A percentile compares a stretch with the other conserved stretches of the same genome.
Evolutionary conservation across 2,113 vertebrate species (phyloP).

Genomic region (Piaya cayana): DNA sequence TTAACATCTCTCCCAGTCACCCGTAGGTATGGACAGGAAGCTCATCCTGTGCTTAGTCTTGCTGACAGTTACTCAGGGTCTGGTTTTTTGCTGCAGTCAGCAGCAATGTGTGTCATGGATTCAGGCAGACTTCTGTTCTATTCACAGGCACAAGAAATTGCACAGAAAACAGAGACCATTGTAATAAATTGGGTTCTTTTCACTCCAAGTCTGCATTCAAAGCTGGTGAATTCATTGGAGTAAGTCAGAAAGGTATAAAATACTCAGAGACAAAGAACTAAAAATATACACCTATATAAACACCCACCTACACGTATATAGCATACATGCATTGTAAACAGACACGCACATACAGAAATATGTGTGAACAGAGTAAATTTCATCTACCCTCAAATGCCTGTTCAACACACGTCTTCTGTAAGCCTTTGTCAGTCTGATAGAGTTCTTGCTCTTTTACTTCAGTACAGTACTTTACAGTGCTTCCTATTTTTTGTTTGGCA

Average conservation of each 20-base stretch:
- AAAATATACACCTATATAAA: neutral
- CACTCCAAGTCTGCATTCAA: rapidly evolving
- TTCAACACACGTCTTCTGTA: neutral
- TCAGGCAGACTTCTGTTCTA: neutral
- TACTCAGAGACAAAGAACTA: neutral
- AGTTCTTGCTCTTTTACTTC: neutral
- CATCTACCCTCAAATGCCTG: neutral
- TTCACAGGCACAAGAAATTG: neutral
- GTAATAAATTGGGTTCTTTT: neutral
- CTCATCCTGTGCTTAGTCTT: neutral
- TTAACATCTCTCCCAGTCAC: neutral
- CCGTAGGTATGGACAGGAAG: rapidly evolving
- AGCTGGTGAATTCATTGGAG: neutral
- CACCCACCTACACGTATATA: neutral
- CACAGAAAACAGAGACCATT: neutral
- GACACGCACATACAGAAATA: neutral
- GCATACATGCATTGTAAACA: neutral
- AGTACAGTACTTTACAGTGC: rapidly evolving
- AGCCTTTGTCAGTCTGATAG: neutral
- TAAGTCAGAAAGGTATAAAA: neutral
- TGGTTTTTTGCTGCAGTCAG: neutral
- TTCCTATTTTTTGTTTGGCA: neutral
- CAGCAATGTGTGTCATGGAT: neutral
- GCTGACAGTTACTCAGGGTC: neutral
- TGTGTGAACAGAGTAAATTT: neutral